Base-by-base conservation (phyloP, 1,140 invertebrate species). In the Calliopsis andreniformis region DNA sequence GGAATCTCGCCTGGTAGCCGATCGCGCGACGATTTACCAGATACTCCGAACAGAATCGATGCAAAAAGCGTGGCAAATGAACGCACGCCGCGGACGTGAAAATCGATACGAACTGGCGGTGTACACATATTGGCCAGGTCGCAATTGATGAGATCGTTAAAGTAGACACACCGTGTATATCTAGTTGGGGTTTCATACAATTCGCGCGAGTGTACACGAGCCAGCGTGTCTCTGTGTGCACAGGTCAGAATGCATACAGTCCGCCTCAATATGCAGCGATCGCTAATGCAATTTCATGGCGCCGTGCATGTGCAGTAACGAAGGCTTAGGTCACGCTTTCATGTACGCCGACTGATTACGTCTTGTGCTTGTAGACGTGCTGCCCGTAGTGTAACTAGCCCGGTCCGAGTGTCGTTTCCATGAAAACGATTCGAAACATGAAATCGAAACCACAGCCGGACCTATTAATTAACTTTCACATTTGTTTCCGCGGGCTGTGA, bases 291-390 rank as follows among this genome's bases (percentile, higher is more conserved):
- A 83, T 83, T 83, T 83, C 82, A 83, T 66, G 82, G 82, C 51
- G 70, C 4, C 61, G 53, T 82, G 70, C 76, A 82, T 70, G 80
- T 79, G 82, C 76, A 83, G 78, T 83, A 83, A 83, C 82, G 82
- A 83, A 83, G 82, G 82, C 82, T 83, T 83, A 83, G 80, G 76
- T 79, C 82, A 82, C 69, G 80, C 66, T 83, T 83, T 83, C 82
- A 82, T 82, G 47, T 78, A 67, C 51, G 45, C 66, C 59, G 80
- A 83, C 82, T 83, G 82, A 83, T 83, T 83, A 82, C 80, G 70
- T 82, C 80, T 82, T 82, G 67, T 82, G 67, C 58, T 55, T 69
- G 64, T 59, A 14, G 61, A 72, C 68, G 62, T 63, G 68, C 49
- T n/a, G 30, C 35, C 47, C 58, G 43, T 35, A 3, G 53, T 69